Base-by-base conservation (phyloP, 2,888 invertebrate genomes). In the Sphecodes monilicornis region DNA sequence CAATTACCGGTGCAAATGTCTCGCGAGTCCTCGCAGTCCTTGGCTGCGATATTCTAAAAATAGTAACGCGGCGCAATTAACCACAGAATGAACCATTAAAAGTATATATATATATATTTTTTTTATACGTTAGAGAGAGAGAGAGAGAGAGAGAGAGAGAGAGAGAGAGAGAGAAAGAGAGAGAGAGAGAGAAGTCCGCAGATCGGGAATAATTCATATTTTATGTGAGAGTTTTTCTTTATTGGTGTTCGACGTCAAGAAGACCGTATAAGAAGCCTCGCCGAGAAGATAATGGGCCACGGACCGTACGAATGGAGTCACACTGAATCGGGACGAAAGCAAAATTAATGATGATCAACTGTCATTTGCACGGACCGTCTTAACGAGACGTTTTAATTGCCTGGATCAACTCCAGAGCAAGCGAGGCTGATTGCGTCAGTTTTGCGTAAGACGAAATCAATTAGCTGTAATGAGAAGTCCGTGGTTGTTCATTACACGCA, bases 391-490 rank as follows among this genome's bases (percentile, higher is more conserved):
- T 78, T 81, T 85, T 86, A 86, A 86, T 86, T 86, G 81, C 76
- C 64, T 57, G 50, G 71, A 43, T 68, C 41, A 18, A 77, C 66
- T 72, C 39, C 77, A 75, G 57, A 75, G 68, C 60, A 39, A 36
- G 3, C 46, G 39, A 13, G 32, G 26, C 68, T 57, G 76, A 32
- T 83, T 78, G 64, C 86, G 86, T 84, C 69, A 82, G 79, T 76
- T 84, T 80, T 82, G 76, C 80, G 76, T 82, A 79, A 80, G 80
- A 43, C n/a, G 50, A 75, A 76, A 79, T 80, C 85, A 80, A 87
- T 88, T 86, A 88, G 71, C 72, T 39, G 43, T 79, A 88, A 86
- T 86, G 87, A 87, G 85, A 76, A 76, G 79, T 75, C 80, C 84
- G 71, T 75, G 72, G 77, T 75, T 77, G 74, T 72, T 84, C 81